These are phyloP conservation scores for Pycnonotus jocosus DNA, from an alignment of 2,113 vertebrate species.

Conservation along the genomic window DNA sequence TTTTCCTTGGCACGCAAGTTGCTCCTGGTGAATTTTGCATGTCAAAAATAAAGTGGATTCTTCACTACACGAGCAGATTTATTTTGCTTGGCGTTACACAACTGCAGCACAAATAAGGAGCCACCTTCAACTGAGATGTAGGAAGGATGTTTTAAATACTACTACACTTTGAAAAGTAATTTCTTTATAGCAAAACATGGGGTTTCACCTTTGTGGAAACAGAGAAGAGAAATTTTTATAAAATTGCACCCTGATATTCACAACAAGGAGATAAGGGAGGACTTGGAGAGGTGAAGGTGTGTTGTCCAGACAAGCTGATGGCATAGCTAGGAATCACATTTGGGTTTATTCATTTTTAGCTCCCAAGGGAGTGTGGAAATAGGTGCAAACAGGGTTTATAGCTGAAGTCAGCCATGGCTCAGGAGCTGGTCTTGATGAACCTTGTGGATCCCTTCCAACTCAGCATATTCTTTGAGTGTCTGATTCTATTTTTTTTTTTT, in stretches of 20 bases:
- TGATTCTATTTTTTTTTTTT: neutral
- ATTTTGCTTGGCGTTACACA: neutral
- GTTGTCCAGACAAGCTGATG: neutral
- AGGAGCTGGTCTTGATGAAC: neutral
- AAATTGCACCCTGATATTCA: neutral
- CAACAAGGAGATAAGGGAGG: neutral
- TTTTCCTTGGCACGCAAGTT: neutral
- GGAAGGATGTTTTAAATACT: neutral
- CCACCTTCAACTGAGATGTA: neutral
- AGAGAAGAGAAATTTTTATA: neutral
- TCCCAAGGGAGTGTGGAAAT: neutral
- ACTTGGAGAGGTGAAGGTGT: neutral
- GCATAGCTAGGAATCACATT: neutral
- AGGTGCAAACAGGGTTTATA: neutral
- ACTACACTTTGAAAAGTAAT: neutral
- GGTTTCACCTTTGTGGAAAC: neutral
- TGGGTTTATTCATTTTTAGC: neutral
- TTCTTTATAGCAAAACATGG: neutral
- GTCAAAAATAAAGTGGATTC: neutral
- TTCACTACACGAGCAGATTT: neutral
- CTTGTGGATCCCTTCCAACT: neutral
- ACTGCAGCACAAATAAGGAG: neutral
- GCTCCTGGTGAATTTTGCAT: neutral
- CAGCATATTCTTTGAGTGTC: neutral
- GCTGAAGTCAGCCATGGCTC: neutral